Evolutionary conservation across 2,113 vertebrate genomes (phyloP).

Genomic region (Cervus canadensis): DNA sequence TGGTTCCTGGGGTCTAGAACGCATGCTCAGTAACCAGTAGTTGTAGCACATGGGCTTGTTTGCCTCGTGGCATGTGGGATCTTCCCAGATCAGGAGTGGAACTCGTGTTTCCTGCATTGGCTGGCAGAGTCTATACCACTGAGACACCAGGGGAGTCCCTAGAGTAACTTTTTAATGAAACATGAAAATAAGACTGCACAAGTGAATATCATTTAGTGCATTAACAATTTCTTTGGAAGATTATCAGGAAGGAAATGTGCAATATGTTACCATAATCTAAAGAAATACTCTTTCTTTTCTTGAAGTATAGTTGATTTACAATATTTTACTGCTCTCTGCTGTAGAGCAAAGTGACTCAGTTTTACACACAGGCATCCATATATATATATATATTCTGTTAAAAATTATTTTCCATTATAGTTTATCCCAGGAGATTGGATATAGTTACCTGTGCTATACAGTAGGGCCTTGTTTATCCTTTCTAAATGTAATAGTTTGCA

Average conservation of each 20-base stretch:
- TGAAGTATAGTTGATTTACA: neutral
- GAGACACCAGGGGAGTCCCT: neutral
- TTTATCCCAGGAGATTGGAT: neutral
- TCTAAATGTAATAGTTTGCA: neutral
- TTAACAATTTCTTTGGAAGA: neutral
- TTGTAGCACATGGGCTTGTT: neutral
- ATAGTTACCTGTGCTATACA: neutral
- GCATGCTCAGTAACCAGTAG: neutral
- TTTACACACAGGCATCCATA: rapidly evolving
- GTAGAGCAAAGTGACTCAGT: neutral
- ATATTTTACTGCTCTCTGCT: neutral
- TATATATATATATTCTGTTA: neutral
- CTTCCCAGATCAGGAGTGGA: neutral
- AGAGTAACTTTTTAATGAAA: neutral
- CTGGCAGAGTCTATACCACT: neutral
- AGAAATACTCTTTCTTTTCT: neutral
- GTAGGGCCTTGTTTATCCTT: neutral
- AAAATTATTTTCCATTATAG: neutral
- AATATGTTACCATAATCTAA: neutral
- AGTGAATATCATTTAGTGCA: neutral
- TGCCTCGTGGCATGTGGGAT: neutral
- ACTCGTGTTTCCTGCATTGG: neutral
- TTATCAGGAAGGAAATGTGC: neutral
- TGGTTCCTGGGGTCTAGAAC: neutral
- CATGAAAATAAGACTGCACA: neutral